Conservation (phyloP, 1,140 invertebrate genomes). For the Eufriesea mexicana region DNA sequence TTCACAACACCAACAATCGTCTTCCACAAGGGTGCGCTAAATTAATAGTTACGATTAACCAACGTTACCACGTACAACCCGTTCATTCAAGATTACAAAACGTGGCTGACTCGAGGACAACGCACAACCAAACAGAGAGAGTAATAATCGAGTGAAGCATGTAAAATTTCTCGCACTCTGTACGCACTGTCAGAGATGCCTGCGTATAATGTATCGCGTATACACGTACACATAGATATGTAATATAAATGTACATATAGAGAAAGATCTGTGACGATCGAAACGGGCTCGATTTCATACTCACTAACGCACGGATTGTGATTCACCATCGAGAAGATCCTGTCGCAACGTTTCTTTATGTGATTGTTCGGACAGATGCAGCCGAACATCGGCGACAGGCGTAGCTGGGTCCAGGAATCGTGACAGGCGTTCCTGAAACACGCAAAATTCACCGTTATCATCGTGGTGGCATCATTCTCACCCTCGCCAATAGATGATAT, state of each 20-base stretch:
- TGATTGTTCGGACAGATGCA: conserved; percentile 95
- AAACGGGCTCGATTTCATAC: conserved; percentile 76
- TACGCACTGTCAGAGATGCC: conserved; percentile 18
- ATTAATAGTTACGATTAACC: conserved; percentile 49
- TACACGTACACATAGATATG: conserved; percentile 49
- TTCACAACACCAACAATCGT: conserved; percentile 70
- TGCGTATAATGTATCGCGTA: conserved; percentile 44
- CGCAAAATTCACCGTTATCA: background rate
- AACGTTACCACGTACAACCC: conserved; percentile 42
- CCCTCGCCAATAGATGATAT: too few relatives aligned
- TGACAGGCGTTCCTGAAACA: conserved; percentile 89
- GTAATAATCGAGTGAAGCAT: conserved; percentile 16
- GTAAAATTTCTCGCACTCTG: conserved; percentile 33
- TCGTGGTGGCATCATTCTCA: too few relatives aligned
- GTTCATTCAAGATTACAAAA: conserved; percentile 57
- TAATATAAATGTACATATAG: conserved; percentile 41
- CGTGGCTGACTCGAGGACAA: conserved; percentile 33
- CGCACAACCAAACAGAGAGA: conserved; percentile 33
- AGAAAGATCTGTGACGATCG: conserved; percentile 26
- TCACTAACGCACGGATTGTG: conserved; percentile 96
- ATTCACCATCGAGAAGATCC: conserved; percentile 92
- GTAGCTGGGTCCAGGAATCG: conserved; percentile 91
- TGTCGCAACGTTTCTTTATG: conserved; percentile 92
- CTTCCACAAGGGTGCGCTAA: conserved; percentile 59
- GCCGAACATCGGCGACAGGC: conserved; percentile 93